Conservation (phyloP, 2,888 invertebrate species). For the Hymenopus coronatus region DNA sequence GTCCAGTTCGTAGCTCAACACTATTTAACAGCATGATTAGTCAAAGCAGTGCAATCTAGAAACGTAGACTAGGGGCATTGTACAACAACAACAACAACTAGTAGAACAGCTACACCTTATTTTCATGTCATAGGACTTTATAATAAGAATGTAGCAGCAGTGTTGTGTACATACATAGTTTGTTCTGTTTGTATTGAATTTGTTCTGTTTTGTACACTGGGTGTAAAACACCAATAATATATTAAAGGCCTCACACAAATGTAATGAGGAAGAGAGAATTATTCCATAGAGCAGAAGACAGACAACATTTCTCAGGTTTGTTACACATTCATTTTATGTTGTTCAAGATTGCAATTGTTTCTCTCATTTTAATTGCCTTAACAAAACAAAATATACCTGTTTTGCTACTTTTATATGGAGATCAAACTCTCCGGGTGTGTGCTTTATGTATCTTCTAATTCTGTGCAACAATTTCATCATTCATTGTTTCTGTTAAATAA, state of each 20-base stretch:
- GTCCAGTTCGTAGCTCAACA: neutral
- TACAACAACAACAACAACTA: neutral
- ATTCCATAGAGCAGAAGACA: neutral
- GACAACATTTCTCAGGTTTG: neutral
- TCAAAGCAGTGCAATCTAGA: neutral
- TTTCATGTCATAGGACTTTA: neutral
- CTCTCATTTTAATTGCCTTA: constrained; percentile 39
- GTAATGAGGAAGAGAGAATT: neutral
- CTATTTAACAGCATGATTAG: neutral
- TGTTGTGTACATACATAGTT: neutral
- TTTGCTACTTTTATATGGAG: constrained; percentile 48
- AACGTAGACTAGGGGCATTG: neutral
- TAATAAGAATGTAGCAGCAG: neutral
- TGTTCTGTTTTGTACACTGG: neutral
- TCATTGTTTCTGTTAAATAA: neutral
- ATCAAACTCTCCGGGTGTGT: constrained; percentile 6
- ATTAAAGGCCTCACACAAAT: neutral
- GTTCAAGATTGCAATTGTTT: constrained; percentile 17
- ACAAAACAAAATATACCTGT: constrained; percentile 37
- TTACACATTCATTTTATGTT: constrained; percentile 10
- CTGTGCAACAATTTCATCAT: neutral
- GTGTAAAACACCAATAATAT: constrained; percentile 12
- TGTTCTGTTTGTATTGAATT: neutral
- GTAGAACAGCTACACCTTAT: neutral
- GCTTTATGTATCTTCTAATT: neutral